Conservation (phyloP, 2,888 invertebrate genomes). For the Sphinx pinastri region DNA sequence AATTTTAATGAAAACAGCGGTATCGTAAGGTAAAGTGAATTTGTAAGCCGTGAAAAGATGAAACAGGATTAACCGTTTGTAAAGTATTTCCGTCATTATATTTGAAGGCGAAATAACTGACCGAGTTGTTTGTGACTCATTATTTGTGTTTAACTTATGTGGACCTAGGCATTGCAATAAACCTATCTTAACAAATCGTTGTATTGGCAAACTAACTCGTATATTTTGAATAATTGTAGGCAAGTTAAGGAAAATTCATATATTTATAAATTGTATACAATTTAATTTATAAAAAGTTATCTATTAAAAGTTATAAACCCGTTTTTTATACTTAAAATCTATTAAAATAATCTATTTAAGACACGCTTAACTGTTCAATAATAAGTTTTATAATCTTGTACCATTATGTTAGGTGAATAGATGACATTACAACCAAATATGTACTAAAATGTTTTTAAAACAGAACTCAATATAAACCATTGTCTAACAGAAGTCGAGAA, state of each 20-base stretch:
- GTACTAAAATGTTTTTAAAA: no score
- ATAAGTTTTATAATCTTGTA: no score
- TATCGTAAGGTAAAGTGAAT: neutral
- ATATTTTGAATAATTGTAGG: no score
- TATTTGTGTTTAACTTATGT: neutral
- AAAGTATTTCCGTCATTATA: conserved; percentile 34
- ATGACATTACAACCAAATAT: no score
- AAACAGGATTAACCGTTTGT: conserved; percentile 30
- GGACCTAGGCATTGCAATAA: neutral
- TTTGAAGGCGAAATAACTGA: conserved; percentile 31
- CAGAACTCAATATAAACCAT: neutral
- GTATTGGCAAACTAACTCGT: neutral
- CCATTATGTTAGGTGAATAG: no score
- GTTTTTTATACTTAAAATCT: no score
- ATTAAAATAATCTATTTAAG: no score
- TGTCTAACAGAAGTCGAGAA: neutral
- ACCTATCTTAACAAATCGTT: neutral
- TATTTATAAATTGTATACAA: no score
- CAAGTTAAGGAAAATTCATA: no score
- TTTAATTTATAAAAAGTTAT: no score
- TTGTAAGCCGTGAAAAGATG: conserved; percentile 3
- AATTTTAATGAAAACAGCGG: neutral
- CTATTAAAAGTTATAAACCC: no score
- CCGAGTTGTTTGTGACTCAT: conserved; percentile 11
- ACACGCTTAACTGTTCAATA: no score